Percentiles rank a stretch among this genome's conserved stretches.
phyloP scores from a whole-genome alignment of 2,113 vertebrate species.

The Edolisoma coerulescens region DNA sequence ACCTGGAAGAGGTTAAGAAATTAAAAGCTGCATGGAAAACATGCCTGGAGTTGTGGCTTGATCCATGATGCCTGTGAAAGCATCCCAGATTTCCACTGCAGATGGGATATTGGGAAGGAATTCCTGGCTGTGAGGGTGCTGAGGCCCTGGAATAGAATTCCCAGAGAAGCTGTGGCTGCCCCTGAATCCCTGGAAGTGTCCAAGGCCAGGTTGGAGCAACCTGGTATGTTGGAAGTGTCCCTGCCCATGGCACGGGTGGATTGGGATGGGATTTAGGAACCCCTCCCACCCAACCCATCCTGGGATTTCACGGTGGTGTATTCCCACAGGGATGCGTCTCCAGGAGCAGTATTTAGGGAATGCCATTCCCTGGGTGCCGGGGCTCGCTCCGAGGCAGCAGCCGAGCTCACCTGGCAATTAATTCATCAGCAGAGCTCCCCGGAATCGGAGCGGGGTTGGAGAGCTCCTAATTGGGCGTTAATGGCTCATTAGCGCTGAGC shows the following conservation, averaged over 20 bases:
- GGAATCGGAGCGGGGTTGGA: conserved; percentile 3
- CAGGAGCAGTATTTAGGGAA: accelerated
- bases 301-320: accelerated
- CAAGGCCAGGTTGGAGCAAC: accelerated
- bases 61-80: not conserved
- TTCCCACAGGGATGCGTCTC: accelerated
- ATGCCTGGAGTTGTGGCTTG: not conserved
- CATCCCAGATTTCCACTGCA: accelerated
- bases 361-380: not conserved
- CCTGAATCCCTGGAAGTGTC: not conserved
- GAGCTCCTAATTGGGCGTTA: conserved; percentile 50
- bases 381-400: not conserved
- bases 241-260: not conserved
- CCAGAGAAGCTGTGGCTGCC: not conserved
- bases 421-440: conserved; percentile 8
- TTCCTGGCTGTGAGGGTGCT: not conserved
- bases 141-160: not conserved
- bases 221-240: not conserved
- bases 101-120: not conserved
- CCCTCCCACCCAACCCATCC: accelerated
- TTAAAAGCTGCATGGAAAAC: not conserved
- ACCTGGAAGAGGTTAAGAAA: not conserved
- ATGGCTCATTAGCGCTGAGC: conserved; percentile 36
- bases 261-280: not conserved
- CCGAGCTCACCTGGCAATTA: not conserved